Evolutionary conservation across 1,140 invertebrate genomes (phyloP).

Genomic region (Venustaconcha ellipsiformis): DNA sequence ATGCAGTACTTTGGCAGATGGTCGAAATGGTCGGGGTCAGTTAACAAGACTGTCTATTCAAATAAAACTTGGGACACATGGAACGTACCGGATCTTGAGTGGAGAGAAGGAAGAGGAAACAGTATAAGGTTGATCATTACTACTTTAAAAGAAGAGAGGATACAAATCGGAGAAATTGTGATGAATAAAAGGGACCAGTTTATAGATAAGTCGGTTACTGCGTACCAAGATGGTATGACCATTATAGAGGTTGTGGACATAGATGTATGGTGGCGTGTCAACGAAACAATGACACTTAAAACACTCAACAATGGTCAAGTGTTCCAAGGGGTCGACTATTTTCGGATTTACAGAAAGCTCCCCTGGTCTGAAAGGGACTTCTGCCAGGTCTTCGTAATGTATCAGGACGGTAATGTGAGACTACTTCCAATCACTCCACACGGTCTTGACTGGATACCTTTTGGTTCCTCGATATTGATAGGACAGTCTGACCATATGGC

Average conservation of each 20-base stretch:
- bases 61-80: constrained; percentile 1
- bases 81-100: constrained; percentile 39
- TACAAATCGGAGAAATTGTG: neutral
- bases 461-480: constrained; percentile 41
- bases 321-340: constrained; percentile 14
- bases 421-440: constrained; percentile 39
- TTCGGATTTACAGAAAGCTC: constrained; percentile 32
- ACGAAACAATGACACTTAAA: constrained; percentile 31
- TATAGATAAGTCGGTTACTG: neutral
- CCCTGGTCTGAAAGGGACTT: constrained; percentile 29
- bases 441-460: constrained; percentile 53
- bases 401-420: constrained; percentile 50
- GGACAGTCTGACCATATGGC: constrained; percentile 24
- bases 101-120: constrained; percentile 24
- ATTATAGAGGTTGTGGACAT: constrained; percentile 43
- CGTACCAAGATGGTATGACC: constrained; percentile 24
- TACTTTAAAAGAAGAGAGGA: neutral
- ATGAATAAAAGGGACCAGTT: neutral
- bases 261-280: constrained; percentile 50
- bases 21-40: constrained; percentile 2
- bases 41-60: constrained; percentile 1
- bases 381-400: constrained; percentile 48
- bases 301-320: constrained; percentile 9
- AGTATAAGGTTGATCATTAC: constrained; percentile 4
- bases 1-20: constrained; percentile 22